Evolutionary conservation across 2,888 invertebrate genomes (phyloP).

Genomic region (Tetranychus truncatus): DNA sequence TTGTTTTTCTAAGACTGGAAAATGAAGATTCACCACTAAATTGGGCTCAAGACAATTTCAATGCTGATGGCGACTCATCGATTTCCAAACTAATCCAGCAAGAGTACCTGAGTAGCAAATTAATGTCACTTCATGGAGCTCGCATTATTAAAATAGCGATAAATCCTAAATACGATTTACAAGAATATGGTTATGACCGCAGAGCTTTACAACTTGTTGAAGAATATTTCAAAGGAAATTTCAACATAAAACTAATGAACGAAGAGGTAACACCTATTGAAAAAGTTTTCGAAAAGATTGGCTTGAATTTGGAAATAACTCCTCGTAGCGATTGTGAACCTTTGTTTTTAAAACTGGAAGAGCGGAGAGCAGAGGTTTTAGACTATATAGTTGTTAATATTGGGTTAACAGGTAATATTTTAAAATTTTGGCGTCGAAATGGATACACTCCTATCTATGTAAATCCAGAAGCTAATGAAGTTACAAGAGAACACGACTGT

Average conservation of each 20-base stretch:
- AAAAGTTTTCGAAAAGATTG: constrained; percentile 37
- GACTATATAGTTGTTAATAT: constrained; percentile 89
- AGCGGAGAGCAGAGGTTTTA: constrained; percentile 61
- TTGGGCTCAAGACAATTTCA: constrained; percentile 55
- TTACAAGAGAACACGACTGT: constrained; percentile 92
- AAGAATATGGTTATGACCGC: constrained; percentile 69
- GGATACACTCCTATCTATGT: constrained; percentile 74
- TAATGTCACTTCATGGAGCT: background rate
- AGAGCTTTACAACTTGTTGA: constrained; percentile 63
- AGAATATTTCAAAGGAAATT: constrained; percentile 66
- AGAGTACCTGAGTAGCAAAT: constrained; percentile 39
- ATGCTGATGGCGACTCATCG: constrained; percentile 58
- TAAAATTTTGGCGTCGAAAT: constrained; percentile 67
- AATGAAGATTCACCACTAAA: constrained; percentile 46
- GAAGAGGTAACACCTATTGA: constrained; percentile 34
- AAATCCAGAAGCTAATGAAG: constrained; percentile 56
- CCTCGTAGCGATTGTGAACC: constrained; percentile 52
- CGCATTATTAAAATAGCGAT: constrained; percentile 52
- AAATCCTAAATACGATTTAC: constrained; percentile 91
- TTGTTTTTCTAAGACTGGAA: constrained; percentile 56
- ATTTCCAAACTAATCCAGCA: constrained; percentile 93
- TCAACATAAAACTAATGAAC: constrained; percentile 18
- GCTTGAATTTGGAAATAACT: constrained; percentile 44
- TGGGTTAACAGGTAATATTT: constrained; percentile 64
- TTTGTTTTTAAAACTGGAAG: constrained; percentile 60